These are phyloP conservation scores for Silurus lanzhouensis DNA, from an alignment of 2,797 vertebrate genomes.

Conservation along the genomic window DNA sequence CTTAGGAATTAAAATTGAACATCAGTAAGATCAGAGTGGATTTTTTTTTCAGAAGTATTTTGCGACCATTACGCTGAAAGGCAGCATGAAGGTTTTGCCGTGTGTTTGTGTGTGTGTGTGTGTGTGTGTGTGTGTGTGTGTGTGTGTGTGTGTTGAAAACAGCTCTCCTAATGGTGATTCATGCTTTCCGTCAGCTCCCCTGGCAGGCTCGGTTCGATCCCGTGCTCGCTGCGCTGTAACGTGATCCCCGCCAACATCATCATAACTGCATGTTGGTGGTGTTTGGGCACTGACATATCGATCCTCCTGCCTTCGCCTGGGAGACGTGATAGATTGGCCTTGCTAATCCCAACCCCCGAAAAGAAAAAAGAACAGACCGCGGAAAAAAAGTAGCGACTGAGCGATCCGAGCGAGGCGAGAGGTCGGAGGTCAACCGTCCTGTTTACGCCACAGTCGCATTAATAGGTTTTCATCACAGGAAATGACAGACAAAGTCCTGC, in stretches of 20 bases:
- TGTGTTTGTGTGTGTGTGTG: constrained; percentile 53
- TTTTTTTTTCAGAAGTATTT: not conserved
- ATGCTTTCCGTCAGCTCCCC: constrained; percentile 79
- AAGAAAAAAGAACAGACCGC: constrained; percentile 38
- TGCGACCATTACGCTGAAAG: not conserved
- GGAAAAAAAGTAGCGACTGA: constrained; percentile 49
- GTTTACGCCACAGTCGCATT: constrained; percentile 26
- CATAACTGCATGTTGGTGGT: constrained; percentile 79
- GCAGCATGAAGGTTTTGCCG: not conserved
- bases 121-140: constrained; percentile 54
- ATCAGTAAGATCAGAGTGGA: not conserved
- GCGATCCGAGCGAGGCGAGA: not conserved
- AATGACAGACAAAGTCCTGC: constrained; percentile 3
- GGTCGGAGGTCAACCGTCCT: constrained; percentile 28
- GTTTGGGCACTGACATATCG: constrained; percentile 77
- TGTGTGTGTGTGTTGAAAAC: constrained; percentile 63
- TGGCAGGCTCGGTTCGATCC: constrained; percentile 84
- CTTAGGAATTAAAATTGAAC: not conserved
- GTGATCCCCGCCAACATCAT: constrained; percentile 81
- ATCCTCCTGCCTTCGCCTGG: constrained; percentile 72
- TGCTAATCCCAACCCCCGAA: constrained; percentile 64
- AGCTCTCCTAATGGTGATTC: constrained; percentile 81
- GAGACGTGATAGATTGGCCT: constrained; percentile 80
- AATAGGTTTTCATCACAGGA: constrained; percentile 37
- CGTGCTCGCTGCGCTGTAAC: constrained; percentile 78